These are phyloP conservation scores for Maccullochella peelii DNA, from an alignment of 2,113 vertebrate species.

Conservation along the genomic window DNA sequence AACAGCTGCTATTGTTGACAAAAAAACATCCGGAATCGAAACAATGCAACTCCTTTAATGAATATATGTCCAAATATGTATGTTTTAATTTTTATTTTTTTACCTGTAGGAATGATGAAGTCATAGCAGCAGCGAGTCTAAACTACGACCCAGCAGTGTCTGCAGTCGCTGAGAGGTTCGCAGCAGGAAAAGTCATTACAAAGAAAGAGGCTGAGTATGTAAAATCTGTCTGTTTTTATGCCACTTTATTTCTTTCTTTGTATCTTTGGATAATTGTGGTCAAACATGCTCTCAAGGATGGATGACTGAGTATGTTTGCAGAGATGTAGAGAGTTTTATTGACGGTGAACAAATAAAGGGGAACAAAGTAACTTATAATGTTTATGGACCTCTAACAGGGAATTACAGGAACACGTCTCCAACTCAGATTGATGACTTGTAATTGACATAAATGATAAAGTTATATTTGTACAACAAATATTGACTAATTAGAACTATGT, in stretches of 20 bases:
- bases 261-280: neutral
- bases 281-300: too few relatives aligned
- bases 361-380: neutral
- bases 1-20: neutral
- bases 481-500: too few relatives aligned
- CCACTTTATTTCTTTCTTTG: neutral
- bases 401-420: too few relatives aligned
- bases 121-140: constrained; percentile 87
- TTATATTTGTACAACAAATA: too few relatives aligned
- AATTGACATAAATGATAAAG: too few relatives aligned
- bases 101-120: constrained; percentile 80
- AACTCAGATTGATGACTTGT: too few relatives aligned
- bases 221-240: neutral
- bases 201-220: constrained; percentile 88
- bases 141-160: constrained; percentile 87
- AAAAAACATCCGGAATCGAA: neutral
- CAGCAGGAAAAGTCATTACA: constrained; percentile 83
- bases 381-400: neutral
- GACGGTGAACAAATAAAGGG: neutral
- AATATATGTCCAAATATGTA: neutral
- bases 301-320: too few relatives aligned
- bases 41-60: neutral
- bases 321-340: neutral
- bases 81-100: neutral
- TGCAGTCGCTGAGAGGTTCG: constrained; percentile 85